phyloP scores from a whole-genome alignment of 1,140 invertebrate genomes.

The Listronotus bonariensis region DNA sequence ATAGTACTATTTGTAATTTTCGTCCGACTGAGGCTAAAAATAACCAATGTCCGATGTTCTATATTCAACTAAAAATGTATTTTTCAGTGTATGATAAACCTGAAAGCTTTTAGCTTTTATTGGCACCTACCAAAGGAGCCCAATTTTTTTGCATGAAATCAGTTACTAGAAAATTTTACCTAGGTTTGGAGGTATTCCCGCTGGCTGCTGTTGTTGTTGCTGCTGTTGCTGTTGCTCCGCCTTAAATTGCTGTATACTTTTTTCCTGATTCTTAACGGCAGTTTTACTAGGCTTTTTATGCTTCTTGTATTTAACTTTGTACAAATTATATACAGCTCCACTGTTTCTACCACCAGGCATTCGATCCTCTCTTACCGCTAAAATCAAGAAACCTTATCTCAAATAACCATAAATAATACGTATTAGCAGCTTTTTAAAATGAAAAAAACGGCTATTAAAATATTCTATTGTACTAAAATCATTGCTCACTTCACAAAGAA shows the following conservation, averaged over 20 bases:
- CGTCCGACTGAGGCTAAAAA: too few species aligned
- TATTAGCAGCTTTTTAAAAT: too few species aligned
- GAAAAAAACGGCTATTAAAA: too few species aligned
- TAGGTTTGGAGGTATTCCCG: constrained; percentile 68
- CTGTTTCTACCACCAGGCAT: constrained; percentile 99
- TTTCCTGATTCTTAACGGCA: constrained; percentile 55
- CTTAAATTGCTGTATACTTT: constrained; percentile 48
- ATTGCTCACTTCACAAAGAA: too few species aligned
- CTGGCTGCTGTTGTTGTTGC: constrained; percentile 53
- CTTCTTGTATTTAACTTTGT: constrained; percentile 99
- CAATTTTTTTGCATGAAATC: too few species aligned
- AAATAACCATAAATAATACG: background rate
- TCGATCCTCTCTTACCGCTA: constrained; percentile 96
- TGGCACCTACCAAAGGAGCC: too few species aligned
- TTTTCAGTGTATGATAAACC: too few species aligned
- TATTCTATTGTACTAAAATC: too few species aligned
- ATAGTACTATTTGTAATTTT: too few species aligned
- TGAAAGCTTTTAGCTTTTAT: too few species aligned
- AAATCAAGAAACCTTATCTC: constrained; percentile 39
- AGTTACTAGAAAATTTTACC: constrained; percentile 6
- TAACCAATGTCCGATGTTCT: too few species aligned
- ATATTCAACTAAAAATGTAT: too few species aligned
- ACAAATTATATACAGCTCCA: constrained; percentile 97
- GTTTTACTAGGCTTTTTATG: constrained; percentile 80
- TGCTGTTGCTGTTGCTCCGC: constrained; percentile 52